A percentile compares a stretch with the other conserved stretches of the same genome.
phyloP scores from a whole-genome alignment of 2,113 vertebrate species.

The Pseudolaguvia tuberculata region DNA sequence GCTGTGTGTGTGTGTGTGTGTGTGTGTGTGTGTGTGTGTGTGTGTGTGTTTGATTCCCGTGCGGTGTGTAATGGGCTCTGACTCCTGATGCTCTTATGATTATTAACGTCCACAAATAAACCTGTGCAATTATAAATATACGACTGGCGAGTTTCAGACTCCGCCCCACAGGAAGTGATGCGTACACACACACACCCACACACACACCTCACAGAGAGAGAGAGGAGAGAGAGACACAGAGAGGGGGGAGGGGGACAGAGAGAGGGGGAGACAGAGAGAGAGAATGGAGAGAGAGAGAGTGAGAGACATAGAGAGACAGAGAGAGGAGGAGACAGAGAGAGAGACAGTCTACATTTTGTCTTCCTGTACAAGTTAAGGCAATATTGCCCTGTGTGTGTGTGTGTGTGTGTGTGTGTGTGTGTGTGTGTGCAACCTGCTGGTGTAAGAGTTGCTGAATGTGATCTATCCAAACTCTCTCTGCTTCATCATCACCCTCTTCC shows the following conservation, averaged over 20 bases:
- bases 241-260: constrained; percentile 27
- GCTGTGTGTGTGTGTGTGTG: constrained; percentile 83
- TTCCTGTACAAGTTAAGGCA: constrained; percentile 78
- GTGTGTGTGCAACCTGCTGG: constrained; percentile 69
- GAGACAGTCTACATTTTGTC: background rate
- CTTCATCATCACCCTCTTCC: constrained; percentile 63
- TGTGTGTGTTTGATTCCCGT: constrained; percentile 85
- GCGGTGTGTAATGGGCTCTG: constrained; percentile 91
- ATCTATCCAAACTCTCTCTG: constrained; percentile 78
- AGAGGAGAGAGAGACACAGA: constrained; percentile 32
- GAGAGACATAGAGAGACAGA: constrained; percentile 70
- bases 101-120: constrained; percentile 88
- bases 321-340: constrained; percentile 82
- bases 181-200: constrained; percentile 59
- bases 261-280: constrained; percentile 16
- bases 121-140: constrained; percentile 98
- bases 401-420: constrained; percentile 19
- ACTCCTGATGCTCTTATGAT: constrained; percentile 98
- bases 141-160: constrained; percentile 70
- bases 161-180: constrained; percentile 49
- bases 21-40: constrained; percentile 49
- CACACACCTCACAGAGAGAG: constrained; percentile 39
- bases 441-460: constrained; percentile 77
- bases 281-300: background rate
- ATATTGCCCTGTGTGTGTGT: constrained; percentile 75